A percentile compares a stretch with the other conserved stretches of the same genome.
Evolutionary conservation across 2,888 invertebrate genomes (phyloP).

Genomic region (Drosophila macrospina): DNA sequence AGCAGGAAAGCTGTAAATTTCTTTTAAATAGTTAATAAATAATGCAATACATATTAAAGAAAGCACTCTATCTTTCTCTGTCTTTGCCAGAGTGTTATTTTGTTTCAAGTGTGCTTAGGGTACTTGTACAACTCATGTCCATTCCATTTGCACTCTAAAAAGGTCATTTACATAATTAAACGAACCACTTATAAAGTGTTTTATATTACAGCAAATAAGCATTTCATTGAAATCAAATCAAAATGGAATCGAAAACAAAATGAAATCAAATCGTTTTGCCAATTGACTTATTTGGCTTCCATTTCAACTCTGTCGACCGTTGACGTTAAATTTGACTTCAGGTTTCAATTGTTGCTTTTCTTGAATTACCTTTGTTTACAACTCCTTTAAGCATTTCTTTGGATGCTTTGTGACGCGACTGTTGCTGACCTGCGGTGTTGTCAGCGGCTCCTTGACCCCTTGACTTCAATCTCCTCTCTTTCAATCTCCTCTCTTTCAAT

Average conservation of each 20-base stretch:
- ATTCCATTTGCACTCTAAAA: neutral
- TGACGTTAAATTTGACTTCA: constrained; percentile 13
- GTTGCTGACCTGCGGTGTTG: neutral
- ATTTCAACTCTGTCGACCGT: constrained; percentile 32
- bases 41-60: no score
- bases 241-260: constrained; percentile 3
- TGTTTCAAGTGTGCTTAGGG: neutral
- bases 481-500: no score
- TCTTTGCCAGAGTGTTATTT: no score
- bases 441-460: neutral
- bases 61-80: no score
- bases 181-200: neutral
- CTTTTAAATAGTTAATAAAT: no score
- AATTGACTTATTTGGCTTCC: constrained; percentile 40
- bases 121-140: neutral
- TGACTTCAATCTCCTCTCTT: no score
- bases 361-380: neutral
- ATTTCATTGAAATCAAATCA: constrained; percentile 8
- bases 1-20: no score
- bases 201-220: constrained; percentile 4
- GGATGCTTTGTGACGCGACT: constrained; percentile 32
- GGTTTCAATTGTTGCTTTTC: neutral
- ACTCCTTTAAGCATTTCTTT: constrained; percentile 3
- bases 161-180: constrained; percentile 4
- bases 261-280: constrained; percentile 12